These are phyloP conservation scores for Tachina grossa DNA, from an alignment of 2,888 invertebrate species.

Conservation along the genomic window DNA sequence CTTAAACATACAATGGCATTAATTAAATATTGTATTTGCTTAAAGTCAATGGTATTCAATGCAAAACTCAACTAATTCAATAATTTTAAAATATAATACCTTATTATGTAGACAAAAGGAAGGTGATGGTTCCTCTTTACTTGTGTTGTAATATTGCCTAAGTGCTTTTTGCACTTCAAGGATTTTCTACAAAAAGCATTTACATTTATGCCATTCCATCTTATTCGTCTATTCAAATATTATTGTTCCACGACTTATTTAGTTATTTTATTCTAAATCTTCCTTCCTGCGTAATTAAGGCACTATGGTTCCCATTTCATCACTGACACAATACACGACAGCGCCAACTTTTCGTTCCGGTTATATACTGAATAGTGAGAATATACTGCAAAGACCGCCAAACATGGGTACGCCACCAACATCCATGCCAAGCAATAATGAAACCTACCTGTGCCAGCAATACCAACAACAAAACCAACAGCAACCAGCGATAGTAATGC, in stretches of 20 bases:
- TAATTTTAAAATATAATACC: not conserved
- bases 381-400: slow-evolving; percentile 78
- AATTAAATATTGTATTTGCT: not conserved
- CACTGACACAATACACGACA: slow-evolving; percentile 81
- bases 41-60: not conserved
- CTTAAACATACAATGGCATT: too few species aligned
- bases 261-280: slow-evolving; percentile 37
- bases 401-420: slow-evolving; percentile 78
- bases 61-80: slow-evolving; percentile 39
- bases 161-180: slow-evolving; percentile 9
- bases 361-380: slow-evolving; percentile 80
- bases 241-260: slow-evolving; percentile 21
- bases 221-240: slow-evolving; percentile 40
- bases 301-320: slow-evolving; percentile 80
- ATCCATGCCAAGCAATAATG: slow-evolving; percentile 58
- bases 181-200: slow-evolving; percentile 6
- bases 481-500: slow-evolving; percentile 63
- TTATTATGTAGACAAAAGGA: not conserved
- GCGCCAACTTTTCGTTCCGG: slow-evolving; percentile 81
- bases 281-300: slow-evolving; percentile 72
- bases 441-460: slow-evolving; percentile 62
- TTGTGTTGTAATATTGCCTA: not conserved
- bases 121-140: not conserved
- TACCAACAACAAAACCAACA: slow-evolving; percentile 64
- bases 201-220: slow-evolving; percentile 15